Evolutionary conservation across 23 tunicate species (phyloP).

Genomic region (Ascidia mentula): DNA sequence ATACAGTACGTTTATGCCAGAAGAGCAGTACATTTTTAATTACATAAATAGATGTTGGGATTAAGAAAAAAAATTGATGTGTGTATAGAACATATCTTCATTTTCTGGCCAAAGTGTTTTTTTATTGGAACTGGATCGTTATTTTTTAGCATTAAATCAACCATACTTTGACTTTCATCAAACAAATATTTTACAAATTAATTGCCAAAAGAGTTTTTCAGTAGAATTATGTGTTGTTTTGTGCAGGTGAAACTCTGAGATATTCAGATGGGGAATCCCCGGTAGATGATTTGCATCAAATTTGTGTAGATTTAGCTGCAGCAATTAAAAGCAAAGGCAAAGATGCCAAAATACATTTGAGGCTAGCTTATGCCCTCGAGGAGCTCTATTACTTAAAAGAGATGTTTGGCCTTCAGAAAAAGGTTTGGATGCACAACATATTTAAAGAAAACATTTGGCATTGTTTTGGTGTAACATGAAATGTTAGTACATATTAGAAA

Average conservation of each 20-base stretch:
- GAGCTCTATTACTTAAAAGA: conserved; percentile 68
- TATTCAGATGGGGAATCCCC: conserved; percentile 63
- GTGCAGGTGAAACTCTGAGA: conserved; percentile 52
- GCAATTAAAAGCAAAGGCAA: conserved; percentile 58
- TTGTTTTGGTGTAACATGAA: background rate
- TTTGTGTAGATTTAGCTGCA: conserved; percentile 53
- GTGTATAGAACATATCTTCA: too few relatives aligned
- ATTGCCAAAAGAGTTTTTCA: background rate
- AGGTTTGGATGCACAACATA: too few relatives aligned
- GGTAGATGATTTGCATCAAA: conserved; percentile 66
- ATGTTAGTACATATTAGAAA: background rate
- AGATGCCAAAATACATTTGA: conserved; percentile 58
- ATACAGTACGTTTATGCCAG: too few relatives aligned
- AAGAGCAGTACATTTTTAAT: too few relatives aligned
- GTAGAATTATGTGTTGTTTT: background rate
- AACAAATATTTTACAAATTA: background rate
- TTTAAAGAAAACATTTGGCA: too few relatives aligned
- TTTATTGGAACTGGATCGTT: too few relatives aligned
- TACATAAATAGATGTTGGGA: too few relatives aligned
- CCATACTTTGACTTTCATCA: background rate
- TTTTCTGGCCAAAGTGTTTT: too few relatives aligned
- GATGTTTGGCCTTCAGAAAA: conserved; percentile 59
- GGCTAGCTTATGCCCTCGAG: conserved; percentile 66
- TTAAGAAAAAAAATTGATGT: too few relatives aligned
- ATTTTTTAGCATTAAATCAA: background rate